A percentile compares a stretch with the other conserved stretches of the same genome.
Conservation (phyloP, 2,888 invertebrate genomes). For the Patella caerulea region DNA sequence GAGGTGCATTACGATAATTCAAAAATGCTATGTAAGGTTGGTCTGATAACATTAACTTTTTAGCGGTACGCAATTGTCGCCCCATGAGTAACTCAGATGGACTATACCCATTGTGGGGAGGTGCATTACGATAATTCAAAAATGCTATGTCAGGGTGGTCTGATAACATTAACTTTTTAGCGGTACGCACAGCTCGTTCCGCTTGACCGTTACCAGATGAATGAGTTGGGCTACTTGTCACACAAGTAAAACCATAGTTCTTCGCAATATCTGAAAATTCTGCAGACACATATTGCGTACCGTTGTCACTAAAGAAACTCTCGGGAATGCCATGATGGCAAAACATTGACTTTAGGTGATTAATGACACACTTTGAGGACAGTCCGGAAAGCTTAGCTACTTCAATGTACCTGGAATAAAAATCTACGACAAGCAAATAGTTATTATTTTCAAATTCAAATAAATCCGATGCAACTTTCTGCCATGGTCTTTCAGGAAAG, state of each 20-base stretch:
- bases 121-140: background rate
- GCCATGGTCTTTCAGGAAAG: constrained; percentile 20
- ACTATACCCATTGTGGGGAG: background rate
- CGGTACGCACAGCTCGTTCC: background rate
- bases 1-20: background rate
- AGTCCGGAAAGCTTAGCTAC: constrained; percentile 11
- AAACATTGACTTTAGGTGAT: constrained; percentile 18
- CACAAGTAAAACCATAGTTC: background rate
- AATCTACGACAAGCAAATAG: constrained; percentile 22
- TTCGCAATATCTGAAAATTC: background rate
- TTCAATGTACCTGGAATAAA: constrained; percentile 16
- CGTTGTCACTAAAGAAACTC: background rate
- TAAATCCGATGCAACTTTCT: constrained; percentile 22
- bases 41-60: background rate
- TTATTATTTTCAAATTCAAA: constrained; percentile 5
- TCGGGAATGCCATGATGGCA: constrained; percentile 20
- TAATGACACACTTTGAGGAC: constrained; percentile 8
- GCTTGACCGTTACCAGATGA: background rate
- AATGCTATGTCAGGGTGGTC: background rate
- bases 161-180: background rate
- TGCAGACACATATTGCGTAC: background rate
- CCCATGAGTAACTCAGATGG: background rate
- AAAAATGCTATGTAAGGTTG: background rate
- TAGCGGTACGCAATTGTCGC: background rate
- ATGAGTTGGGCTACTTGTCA: background rate